These are phyloP conservation scores for Elysia chlorotica DNA, from an alignment of 1,140 invertebrate genomes.

Conservation along the genomic window DNA sequence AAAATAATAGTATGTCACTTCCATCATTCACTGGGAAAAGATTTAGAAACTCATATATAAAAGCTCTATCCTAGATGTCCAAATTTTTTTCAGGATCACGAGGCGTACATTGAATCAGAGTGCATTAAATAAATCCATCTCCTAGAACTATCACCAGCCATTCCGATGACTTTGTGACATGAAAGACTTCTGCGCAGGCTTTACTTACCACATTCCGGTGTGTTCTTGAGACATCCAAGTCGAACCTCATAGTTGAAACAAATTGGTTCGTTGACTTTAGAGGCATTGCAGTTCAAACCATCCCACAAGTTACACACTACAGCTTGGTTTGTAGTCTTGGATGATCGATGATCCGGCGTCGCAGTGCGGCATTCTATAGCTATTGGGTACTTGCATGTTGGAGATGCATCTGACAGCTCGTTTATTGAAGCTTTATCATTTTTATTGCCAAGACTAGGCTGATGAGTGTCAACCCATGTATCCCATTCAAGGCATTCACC, in stretches of 20 bases:
- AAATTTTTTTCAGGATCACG: too few relatives aligned
- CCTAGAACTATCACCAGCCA: too few relatives aligned
- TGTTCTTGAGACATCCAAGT: constrained; percentile 48
- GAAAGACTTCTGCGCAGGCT: too few relatives aligned
- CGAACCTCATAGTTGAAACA: constrained; percentile 56
- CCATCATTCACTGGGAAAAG: too few relatives aligned
- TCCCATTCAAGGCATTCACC: constrained; percentile 39
- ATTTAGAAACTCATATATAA: too few relatives aligned
- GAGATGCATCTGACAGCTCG: constrained; percentile 27
- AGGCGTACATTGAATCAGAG: too few relatives aligned
- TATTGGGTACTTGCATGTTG: constrained; percentile 35
- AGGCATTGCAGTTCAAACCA: constrained; percentile 72
- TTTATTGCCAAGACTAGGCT: constrained; percentile 24
- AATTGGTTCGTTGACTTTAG: constrained; percentile 29
- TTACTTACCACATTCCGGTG: constrained; percentile 38
- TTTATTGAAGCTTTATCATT: constrained; percentile 36
- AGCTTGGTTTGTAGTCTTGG: constrained; percentile 63
- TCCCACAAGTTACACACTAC: constrained; percentile 76
- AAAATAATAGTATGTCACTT: too few relatives aligned
- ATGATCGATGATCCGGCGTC: constrained; percentile 26
- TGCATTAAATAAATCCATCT: too few relatives aligned
- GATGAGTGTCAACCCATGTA: constrained; percentile 35
- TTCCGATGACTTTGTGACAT: too few relatives aligned
- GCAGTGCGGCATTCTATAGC: constrained; percentile 48
- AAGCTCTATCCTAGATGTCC: too few relatives aligned